Evolutionary conservation across 53 echinoderm and acorn worm species (phyloP).

Genomic region (Paracentrotus lividus): DNA sequence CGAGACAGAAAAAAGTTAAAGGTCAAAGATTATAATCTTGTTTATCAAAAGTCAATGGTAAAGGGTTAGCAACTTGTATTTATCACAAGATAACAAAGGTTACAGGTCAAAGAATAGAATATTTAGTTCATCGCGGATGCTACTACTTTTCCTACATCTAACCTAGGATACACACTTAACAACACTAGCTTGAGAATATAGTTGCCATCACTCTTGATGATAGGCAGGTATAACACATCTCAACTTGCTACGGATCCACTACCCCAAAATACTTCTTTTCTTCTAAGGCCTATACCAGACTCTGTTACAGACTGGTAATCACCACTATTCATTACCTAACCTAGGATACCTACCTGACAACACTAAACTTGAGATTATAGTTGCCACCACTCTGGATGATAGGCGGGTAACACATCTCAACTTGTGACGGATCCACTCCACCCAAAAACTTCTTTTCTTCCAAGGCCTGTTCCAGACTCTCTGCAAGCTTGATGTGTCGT

Average conservation of each 20-base stretch:
- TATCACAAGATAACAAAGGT: no score
- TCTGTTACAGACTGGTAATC: slow-evolving; percentile 6
- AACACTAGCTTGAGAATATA: slow-evolving; percentile 99
- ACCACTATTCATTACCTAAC: background rate
- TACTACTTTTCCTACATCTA: background rate
- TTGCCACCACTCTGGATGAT: slow-evolving; percentile 99
- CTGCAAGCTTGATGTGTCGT: slow-evolving; percentile 93
- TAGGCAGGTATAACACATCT: slow-evolving; percentile 97
- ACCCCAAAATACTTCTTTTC: slow-evolving; percentile 97
- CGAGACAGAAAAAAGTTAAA: no score
- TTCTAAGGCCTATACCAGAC: slow-evolving; percentile 84
- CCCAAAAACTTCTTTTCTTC: slow-evolving; percentile 97
- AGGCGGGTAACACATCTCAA: slow-evolving; percentile 96
- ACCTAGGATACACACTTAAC: slow-evolving; percentile 79
- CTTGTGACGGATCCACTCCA: slow-evolving; percentile 84
- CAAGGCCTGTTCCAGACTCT: slow-evolving; percentile 90
- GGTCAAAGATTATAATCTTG: no score
- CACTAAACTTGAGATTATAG: slow-evolving; percentile 99
- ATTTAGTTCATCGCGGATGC: no score
- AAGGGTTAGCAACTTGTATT: no score
- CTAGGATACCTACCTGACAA: slow-evolving; percentile 83
- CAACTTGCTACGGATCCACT: slow-evolving; percentile 86
- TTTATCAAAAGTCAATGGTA: no score
- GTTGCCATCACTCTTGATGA: slow-evolving; percentile 98
- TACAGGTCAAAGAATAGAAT: no score